Evolutionary conservation across 2,797 vertebrate species (phyloP).

Genomic region (Vespertilio murinus): DNA sequence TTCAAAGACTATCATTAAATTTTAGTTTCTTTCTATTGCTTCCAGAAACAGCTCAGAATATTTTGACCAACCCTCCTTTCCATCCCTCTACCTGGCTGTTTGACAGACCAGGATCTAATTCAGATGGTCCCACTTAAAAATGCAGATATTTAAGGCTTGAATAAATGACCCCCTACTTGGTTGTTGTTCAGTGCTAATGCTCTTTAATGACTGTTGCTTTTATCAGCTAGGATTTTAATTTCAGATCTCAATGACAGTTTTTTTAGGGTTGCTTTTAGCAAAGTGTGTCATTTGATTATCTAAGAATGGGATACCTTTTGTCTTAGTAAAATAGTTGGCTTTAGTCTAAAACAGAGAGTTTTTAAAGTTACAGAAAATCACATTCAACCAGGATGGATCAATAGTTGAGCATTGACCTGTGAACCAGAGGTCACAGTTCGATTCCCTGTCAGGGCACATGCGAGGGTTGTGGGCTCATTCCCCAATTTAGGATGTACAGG

Average conservation of each 20-base stretch:
- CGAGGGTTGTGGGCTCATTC: too few relatives aligned
- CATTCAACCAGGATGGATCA: too few relatives aligned
- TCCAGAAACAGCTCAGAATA: neutral
- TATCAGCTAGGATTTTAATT: constrained; percentile 40
- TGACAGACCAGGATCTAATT: neutral
- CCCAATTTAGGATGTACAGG: too few relatives aligned
- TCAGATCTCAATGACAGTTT: constrained; percentile 32
- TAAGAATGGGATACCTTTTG: neutral
- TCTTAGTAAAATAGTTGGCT: neutral
- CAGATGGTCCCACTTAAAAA: constrained; percentile 15
- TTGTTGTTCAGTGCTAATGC: neutral
- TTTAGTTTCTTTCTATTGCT: constrained; percentile 34
- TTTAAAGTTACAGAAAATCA: constrained; percentile 44
- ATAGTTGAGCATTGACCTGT: too few relatives aligned
- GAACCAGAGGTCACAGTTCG: too few relatives aligned
- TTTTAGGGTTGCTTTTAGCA: constrained; percentile 44
- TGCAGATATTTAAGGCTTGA: constrained; percentile 40
- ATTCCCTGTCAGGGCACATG: too few relatives aligned
- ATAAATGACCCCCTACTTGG: constrained; percentile 20
- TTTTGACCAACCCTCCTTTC: neutral
- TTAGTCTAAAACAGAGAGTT: neutral
- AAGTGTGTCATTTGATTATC: constrained; percentile 16
- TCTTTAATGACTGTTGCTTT: neutral
- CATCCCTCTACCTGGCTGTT: neutral
- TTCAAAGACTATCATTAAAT: constrained; percentile 23